Evolutionary conservation across 1,140 invertebrate genomes (phyloP).

Genomic region (Agrypnia vestita): DNA sequence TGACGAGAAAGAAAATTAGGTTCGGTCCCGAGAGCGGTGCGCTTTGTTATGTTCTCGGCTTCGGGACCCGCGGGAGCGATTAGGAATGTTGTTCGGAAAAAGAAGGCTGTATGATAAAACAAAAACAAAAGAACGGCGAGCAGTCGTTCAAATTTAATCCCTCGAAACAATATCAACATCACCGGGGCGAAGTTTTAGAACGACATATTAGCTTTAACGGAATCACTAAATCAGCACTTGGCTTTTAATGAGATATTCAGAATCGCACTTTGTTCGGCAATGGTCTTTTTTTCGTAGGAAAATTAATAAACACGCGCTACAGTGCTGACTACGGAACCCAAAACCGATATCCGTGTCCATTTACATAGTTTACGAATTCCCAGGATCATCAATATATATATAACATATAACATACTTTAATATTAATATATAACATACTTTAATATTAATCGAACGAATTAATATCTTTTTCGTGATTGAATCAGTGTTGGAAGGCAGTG

Average conservation of each 20-base stretch:
- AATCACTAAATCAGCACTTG: not conserved
- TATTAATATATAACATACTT: too few species aligned
- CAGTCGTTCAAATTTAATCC: slow-evolving; percentile 37
- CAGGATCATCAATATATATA: too few species aligned
- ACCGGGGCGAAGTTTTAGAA: not conserved
- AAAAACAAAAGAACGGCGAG: slow-evolving; percentile 38
- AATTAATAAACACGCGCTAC: too few species aligned
- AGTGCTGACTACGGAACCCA: too few species aligned
- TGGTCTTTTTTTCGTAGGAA: too few species aligned
- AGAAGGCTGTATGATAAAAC: slow-evolving; percentile 26
- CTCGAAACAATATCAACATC: slow-evolving; percentile 29
- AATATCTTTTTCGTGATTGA: too few species aligned
- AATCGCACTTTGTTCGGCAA: too few species aligned
- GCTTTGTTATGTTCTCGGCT: slow-evolving; percentile 6
- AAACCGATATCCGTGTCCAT: too few species aligned
- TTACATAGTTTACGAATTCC: too few species aligned
- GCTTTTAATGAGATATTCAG: too few species aligned
- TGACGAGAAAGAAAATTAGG: slow-evolving; percentile 51
- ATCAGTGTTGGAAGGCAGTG: not conserved
- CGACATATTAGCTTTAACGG: not conserved
- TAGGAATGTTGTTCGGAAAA: slow-evolving; percentile 36
- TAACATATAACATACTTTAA: too few species aligned
- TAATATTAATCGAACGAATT: too few species aligned
- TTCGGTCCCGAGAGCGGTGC: slow-evolving; percentile 31
- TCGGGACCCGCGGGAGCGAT: slow-evolving; percentile 37